Evolutionary conservation across 1,140 invertebrate species (phyloP).

Genomic region (Sarcophaga peregrina): DNA sequence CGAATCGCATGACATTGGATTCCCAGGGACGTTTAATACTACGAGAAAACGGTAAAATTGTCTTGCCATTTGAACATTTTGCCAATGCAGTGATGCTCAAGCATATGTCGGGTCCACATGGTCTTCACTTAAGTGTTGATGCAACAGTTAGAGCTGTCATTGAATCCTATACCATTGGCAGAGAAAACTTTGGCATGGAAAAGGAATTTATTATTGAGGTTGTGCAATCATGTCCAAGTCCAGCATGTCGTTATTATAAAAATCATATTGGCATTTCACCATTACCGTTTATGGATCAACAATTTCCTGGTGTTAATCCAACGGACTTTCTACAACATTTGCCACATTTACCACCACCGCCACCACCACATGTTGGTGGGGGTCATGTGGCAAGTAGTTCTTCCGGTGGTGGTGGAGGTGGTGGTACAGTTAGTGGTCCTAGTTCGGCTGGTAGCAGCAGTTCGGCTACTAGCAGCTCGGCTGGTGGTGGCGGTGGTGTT

Average conservation of each 20-base stretch:
- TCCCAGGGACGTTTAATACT: constrained; percentile 83
- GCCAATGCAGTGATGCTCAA: constrained; percentile 90
- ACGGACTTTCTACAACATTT: constrained; percentile 67
- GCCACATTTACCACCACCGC: constrained; percentile 58
- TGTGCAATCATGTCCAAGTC: constrained; percentile 86
- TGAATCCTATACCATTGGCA: constrained; percentile 86
- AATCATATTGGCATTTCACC: constrained; percentile 82
- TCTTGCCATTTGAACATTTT: constrained; percentile 87
- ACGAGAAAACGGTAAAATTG: constrained; percentile 87
- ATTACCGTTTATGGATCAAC: constrained; percentile 64
- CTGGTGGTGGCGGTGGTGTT: constrained; percentile 24
- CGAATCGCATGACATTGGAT: constrained; percentile 82
- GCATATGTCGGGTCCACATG: constrained; percentile 87
- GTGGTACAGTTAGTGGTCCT: constrained; percentile 42
- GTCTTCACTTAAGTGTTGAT: constrained; percentile 82
- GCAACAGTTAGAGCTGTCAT: constrained; percentile 83
- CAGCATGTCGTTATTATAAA: constrained; percentile 86
- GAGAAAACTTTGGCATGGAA: constrained; percentile 89
- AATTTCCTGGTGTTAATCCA: constrained; percentile 62
- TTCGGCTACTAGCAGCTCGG: constrained; percentile 38
- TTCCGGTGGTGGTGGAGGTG: not conserved
- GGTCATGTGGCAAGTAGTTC: constrained; percentile 11
- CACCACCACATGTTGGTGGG: constrained; percentile 60
- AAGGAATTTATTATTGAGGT: constrained; percentile 89
- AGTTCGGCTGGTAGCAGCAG: constrained; percentile 24